A percentile compares a stretch with the other conserved stretches of the same genome.
Evolutionary conservation across 2,797 vertebrate genomes (phyloP).

Genomic region (Poecilia wingei): DNA sequence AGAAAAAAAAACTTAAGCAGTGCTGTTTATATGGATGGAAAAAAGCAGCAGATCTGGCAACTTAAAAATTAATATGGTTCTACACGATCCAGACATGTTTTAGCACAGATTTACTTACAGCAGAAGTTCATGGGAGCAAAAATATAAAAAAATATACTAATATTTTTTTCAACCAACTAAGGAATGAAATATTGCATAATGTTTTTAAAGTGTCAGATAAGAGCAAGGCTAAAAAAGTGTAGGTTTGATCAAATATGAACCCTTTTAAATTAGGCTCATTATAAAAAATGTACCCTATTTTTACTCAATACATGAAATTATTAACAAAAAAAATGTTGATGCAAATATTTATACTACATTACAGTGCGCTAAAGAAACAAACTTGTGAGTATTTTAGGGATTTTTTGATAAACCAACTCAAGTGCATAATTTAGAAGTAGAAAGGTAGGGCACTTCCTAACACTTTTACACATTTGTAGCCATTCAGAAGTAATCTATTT

Average conservation of each 20-base stretch:
- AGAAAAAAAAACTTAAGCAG: slow-evolving; percentile 15
- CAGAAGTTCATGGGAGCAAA: slow-evolving; percentile 18
- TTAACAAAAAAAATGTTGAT: no score
- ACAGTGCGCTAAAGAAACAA: not conserved
- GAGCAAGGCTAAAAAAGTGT: not conserved
- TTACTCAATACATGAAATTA: not conserved
- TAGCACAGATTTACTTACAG: slow-evolving; percentile 26
- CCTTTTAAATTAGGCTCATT: not conserved
- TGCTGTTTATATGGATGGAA: slow-evolving; percentile 17
- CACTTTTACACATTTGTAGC: not conserved
- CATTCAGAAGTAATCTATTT: not conserved
- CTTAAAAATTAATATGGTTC: slow-evolving; percentile 47
- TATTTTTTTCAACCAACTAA: not conserved
- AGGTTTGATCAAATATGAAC: not conserved
- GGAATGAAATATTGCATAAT: not conserved
- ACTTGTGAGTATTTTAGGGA: not conserved
- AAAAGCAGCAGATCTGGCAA: slow-evolving; percentile 32
- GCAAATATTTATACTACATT: not conserved
- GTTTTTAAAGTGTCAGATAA: no score
- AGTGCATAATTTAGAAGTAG: not conserved
- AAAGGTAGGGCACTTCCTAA: not conserved
- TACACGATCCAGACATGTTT: slow-evolving; percentile 29
- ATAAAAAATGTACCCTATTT: not conserved
- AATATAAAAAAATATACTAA: slow-evolving; percentile 25
- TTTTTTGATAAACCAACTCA: not conserved